Percentiles rank a stretch among this genome's conserved stretches.
phyloP scores from a whole-genome alignment of 2,888 invertebrate species.

The Galeopsomyia nigrocyanea region DNA sequence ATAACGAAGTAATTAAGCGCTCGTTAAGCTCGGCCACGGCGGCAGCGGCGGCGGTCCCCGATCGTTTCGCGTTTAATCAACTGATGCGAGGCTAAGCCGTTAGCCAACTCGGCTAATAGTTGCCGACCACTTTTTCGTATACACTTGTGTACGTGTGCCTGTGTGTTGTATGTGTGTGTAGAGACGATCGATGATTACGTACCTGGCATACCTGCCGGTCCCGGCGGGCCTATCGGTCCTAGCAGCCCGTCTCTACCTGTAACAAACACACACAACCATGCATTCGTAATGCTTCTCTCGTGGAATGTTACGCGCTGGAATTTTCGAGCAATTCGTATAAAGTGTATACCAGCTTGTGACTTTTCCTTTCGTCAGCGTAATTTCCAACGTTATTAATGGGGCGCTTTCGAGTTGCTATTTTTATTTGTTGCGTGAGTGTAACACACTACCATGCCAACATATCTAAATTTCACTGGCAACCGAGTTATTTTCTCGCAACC shows the following conservation, averaged over 20 bases:
- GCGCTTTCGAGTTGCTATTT: not conserved
- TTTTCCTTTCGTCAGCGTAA: no score
- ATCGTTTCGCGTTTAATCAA: conserved; percentile 55
- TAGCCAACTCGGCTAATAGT: conserved; percentile 48
- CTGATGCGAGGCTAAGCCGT: conserved; percentile 50
- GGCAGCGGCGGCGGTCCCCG: conserved; percentile 17
- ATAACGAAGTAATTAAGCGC: conserved; percentile 54
- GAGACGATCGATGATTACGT: not conserved
- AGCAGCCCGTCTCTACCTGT: conserved; percentile 77
- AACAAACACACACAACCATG: conserved; percentile 48
- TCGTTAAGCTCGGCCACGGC: conserved; percentile 44
- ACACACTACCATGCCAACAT: no score
- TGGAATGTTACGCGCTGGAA: no score
- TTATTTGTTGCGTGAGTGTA: no score
- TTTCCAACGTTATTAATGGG: conserved; percentile 4
- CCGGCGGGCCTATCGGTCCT: conserved; percentile 80
- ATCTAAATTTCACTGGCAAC: no score
- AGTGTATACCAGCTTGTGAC: no score
- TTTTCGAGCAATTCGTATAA: no score
- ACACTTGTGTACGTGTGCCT: no score
- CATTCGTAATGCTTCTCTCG: no score
- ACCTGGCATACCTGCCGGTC: conserved; percentile 69
- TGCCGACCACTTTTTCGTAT: conserved; percentile 1
- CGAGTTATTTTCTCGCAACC: no score
- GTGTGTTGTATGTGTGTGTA: no score